A percentile compares a stretch with the other conserved stretches of the same genome.
Conservation (phyloP, 1,140 invertebrate genomes). For the Drosophila athabasca region DNA sequence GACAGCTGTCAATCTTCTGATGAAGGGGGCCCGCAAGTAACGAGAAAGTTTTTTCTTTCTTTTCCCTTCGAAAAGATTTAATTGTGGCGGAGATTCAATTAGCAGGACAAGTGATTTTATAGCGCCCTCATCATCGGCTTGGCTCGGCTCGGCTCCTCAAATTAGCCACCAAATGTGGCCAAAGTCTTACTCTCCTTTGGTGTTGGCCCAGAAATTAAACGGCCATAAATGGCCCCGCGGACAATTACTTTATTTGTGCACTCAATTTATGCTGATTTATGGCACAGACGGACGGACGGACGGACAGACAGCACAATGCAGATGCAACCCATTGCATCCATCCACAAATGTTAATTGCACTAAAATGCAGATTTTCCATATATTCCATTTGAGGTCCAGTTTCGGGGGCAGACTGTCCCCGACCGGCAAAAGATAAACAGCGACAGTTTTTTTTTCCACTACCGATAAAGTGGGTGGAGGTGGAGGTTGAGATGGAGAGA, state of each 20-base stretch:
- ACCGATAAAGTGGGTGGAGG: constrained; percentile 42
- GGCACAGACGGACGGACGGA: constrained; percentile 8
- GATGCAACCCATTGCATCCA: constrained; percentile 34
- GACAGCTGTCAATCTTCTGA: constrained; percentile 73
- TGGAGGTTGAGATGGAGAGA: constrained; percentile 1
- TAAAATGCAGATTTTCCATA: constrained; percentile 63
- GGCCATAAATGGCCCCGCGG: constrained; percentile 47
- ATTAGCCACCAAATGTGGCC: constrained; percentile 31
- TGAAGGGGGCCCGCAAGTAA: constrained; percentile 5
- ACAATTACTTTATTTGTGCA: constrained; percentile 80
- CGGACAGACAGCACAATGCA: constrained; percentile 31
- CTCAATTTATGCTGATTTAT: constrained; percentile 75
- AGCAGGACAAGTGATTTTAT: constrained; percentile 78
- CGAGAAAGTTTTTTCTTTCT: constrained; percentile 53
- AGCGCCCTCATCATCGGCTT: constrained; percentile 48
- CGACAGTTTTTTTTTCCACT: constrained; percentile 63
- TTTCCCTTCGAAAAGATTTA: constrained; percentile 43
- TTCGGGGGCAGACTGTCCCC: constrained; percentile 26
- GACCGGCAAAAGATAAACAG: constrained; percentile 68
- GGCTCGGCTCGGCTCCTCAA: constrained; percentile 2
- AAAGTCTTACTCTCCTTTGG: constrained; percentile 47
- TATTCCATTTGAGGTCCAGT: constrained; percentile 30
- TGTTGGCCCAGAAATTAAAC: constrained; percentile 74
- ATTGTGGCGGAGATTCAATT: constrained; percentile 66
- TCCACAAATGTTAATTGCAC: constrained; percentile 68